Conservation (phyloP, 2,113 vertebrate genomes). For the Cheilinus undulatus region DNA sequence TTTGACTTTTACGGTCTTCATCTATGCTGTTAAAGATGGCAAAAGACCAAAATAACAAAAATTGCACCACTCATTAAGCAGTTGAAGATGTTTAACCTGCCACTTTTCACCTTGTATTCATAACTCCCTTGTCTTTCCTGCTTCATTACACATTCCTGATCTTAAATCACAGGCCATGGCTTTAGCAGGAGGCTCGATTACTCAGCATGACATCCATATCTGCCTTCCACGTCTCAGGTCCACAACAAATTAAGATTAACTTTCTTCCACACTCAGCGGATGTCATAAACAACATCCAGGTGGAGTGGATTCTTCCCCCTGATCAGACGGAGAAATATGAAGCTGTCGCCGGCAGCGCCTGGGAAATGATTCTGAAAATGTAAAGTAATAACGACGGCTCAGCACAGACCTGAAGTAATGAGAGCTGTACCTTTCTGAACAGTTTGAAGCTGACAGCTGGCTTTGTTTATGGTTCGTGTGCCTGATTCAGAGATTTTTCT, state of each 20-base stretch:
- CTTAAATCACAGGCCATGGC: slow-evolving; percentile 44
- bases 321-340: slow-evolving; percentile 59
- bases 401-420: background rate
- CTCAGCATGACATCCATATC: slow-evolving; percentile 66
- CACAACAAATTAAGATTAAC: slow-evolving; percentile 75
- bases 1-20: no score
- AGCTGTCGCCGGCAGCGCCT: slow-evolving; percentile 19
- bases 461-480: slow-evolving; percentile 16
- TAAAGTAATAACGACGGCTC: slow-evolving; percentile 31
- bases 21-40: no score
- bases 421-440: background rate
- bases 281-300: slow-evolving; percentile 61
- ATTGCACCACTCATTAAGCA: no score
- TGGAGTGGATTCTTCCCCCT: slow-evolving; percentile 22
- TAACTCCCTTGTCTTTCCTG: no score
- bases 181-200: slow-evolving; percentile 54
- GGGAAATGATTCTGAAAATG: slow-evolving; percentile 29
- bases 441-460: background rate
- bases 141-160: slow-evolving; percentile 47
- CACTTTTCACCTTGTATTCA: no score
- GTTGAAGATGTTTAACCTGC: no score
- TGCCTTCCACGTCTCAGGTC: slow-evolving; percentile 55
- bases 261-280: slow-evolving; percentile 23
- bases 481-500: slow-evolving; percentile 2
- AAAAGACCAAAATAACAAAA: no score